phyloP scores from a whole-genome alignment of 1,140 invertebrate species.

The Drosophila rufa region DNA sequence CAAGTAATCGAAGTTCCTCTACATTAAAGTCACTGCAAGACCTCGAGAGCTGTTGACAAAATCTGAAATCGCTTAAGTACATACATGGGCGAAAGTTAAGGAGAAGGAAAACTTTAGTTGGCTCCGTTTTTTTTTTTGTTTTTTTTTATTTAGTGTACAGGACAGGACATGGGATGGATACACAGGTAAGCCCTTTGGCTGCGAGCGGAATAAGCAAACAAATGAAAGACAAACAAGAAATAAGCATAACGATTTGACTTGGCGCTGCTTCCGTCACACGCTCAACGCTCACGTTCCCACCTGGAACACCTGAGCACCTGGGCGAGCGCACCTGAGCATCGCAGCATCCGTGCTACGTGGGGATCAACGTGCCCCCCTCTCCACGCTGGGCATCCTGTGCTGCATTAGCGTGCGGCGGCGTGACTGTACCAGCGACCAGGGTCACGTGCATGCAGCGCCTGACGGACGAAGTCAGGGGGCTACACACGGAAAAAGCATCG shows the following conservation, averaged over 20 bases:
- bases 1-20: background rate
- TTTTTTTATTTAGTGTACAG: background rate
- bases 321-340: too few relatives aligned
- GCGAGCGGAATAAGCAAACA: slow-evolving; percentile 32
- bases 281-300: slow-evolving; percentile 24
- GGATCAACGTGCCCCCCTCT: too few relatives aligned
- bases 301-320: slow-evolving; percentile 12
- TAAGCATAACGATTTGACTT: slow-evolving; percentile 71
- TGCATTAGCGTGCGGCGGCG: slow-evolving; percentile 27
- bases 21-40: background rate
- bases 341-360: background rate
- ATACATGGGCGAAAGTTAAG: background rate
- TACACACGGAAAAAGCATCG: slow-evolving; percentile 3
- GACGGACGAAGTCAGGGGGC: background rate
- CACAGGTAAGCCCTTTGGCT: slow-evolving; percentile 14
- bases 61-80: slow-evolving; percentile 9
- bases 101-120: slow-evolving; percentile 3
- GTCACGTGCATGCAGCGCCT: slow-evolving; percentile 53
- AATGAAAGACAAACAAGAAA: slow-evolving; percentile 56
- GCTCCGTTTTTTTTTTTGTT: background rate
- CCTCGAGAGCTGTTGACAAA: slow-evolving; percentile 1
- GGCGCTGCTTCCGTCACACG: slow-evolving; percentile 41
- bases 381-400: background rate
- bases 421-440: slow-evolving; percentile 37
- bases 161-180: background rate